These are phyloP conservation scores for Geothlypis trichas DNA, from an alignment of 2,113 vertebrate genomes.

Conservation along the genomic window DNA sequence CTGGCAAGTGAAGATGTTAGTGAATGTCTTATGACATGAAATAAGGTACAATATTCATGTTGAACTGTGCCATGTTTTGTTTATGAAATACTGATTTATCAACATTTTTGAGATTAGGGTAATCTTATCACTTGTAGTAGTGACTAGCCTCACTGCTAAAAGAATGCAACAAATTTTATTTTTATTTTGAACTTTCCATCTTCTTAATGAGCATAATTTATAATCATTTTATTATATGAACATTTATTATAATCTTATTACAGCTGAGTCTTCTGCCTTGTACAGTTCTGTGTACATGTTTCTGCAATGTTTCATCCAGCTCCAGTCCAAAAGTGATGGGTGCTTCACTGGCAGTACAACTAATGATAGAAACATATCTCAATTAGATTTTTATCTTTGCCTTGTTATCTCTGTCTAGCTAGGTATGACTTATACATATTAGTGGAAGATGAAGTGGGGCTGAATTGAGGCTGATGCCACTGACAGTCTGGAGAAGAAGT, in stretches of 20 bases:
- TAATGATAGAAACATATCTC: background rate
- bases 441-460: background rate
- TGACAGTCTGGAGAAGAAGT: background rate
- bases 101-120: background rate
- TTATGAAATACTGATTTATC: background rate
- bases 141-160: background rate
- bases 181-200: background rate
- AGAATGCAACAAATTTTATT: background rate
- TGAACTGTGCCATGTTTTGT: background rate
- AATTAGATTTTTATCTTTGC: background rate
- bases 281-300: background rate
- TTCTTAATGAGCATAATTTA: background rate
- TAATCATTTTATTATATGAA: background rate
- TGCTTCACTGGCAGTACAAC: background rate
- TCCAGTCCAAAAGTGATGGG: accelerated
- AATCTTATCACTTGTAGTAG: background rate
- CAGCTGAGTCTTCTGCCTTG: background rate
- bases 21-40: background rate
- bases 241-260: background rate
- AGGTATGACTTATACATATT: background rate
- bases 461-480: background rate
- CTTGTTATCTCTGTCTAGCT: background rate
- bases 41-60: background rate
- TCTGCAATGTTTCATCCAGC: background rate
- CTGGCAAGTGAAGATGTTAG: background rate